Evolutionary conservation across 2,888 invertebrate genomes (phyloP).

Genomic region (Acleris cristana): DNA sequence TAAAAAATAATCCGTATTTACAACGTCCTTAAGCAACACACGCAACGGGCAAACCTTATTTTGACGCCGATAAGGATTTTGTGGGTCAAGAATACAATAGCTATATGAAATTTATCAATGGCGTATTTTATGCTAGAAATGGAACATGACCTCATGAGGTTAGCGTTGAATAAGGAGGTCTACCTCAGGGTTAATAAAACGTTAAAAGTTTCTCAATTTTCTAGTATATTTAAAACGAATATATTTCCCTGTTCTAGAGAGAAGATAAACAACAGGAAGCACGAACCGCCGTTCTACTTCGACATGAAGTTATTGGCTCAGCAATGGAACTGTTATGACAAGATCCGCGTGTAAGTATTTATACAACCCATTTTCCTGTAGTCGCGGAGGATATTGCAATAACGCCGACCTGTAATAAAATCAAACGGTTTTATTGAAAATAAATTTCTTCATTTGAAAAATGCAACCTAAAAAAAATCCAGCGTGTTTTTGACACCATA

Average conservation of each 20-base stretch:
- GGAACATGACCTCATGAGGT: too few species aligned
- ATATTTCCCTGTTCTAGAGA: conserved; percentile 52
- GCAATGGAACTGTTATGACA: conserved; percentile 77
- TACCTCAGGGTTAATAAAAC: not conserved
- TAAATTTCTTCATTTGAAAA: not conserved
- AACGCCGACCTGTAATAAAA: conserved; percentile 4
- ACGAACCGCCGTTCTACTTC: conserved; percentile 73
- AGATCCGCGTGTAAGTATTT: conserved; percentile 64
- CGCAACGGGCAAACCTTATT: conserved; percentile 21
- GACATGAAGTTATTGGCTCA: conserved; percentile 68
- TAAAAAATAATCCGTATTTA: conserved; percentile 34
- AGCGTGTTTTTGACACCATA: too few species aligned
- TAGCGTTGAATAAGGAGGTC: too few species aligned
- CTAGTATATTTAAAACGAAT: not conserved
- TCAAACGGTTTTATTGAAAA: conserved; percentile 6
- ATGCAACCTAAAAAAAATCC: too few species aligned
- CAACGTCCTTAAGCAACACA: conserved; percentile 26
- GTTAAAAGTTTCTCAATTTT: not conserved
- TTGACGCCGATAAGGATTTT: conserved; percentile 24
- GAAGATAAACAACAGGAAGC: conserved; percentile 65
- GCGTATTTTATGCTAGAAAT: too few species aligned
- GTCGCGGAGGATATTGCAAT: conserved; percentile 1
- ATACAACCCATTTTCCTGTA: conserved; percentile 20
- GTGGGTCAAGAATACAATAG: not conserved
- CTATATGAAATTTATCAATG: not conserved